Evolutionary conservation across 2,797 vertebrate species (phyloP).

Genomic region (Telmatherina bonti): DNA sequence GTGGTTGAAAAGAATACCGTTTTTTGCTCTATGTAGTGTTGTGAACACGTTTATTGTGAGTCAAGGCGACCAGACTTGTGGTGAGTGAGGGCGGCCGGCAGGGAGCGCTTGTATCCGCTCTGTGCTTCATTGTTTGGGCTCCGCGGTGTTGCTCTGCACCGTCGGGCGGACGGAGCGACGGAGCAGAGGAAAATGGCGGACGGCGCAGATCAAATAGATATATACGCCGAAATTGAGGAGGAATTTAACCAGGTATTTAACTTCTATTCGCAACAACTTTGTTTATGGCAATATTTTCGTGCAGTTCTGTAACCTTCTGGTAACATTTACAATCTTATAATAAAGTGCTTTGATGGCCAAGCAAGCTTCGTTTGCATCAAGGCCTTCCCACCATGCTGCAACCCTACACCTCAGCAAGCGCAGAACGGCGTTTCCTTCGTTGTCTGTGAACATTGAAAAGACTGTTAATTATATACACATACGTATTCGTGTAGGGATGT

Average conservation of each 20-base stretch:
- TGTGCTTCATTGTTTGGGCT: slow-evolving; percentile 55
- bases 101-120: slow-evolving; percentile 28
- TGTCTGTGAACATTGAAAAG: background rate
- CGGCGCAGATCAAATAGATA: slow-evolving; percentile 98
- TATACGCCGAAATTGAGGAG: slow-evolving; percentile 98
- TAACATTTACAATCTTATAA: fast-evolving
- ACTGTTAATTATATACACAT: fast-evolving
- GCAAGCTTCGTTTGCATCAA: background rate
- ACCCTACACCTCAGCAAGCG: slow-evolving; percentile 19
- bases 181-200: slow-evolving; percentile 93
- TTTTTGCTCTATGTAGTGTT: background rate
- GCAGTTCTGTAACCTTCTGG: fast-evolving
- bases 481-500: background rate
- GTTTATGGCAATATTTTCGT: fast-evolving
- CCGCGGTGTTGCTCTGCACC: slow-evolving; percentile 21
- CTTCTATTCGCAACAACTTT: fast-evolving
- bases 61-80: slow-evolving; percentile 1
- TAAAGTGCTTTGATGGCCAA: fast-evolving
- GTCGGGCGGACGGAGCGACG: slow-evolving; percentile 53
- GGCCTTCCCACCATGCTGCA: slow-evolving; percentile 56
- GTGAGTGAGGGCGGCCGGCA: background rate
- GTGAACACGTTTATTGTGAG: too few species aligned
- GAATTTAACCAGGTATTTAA: slow-evolving; percentile 93
- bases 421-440: background rate
- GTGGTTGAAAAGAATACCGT: background rate